phyloP scores from a whole-genome alignment of 2,113 vertebrate genomes.

The Tamias sibiricus region DNA sequence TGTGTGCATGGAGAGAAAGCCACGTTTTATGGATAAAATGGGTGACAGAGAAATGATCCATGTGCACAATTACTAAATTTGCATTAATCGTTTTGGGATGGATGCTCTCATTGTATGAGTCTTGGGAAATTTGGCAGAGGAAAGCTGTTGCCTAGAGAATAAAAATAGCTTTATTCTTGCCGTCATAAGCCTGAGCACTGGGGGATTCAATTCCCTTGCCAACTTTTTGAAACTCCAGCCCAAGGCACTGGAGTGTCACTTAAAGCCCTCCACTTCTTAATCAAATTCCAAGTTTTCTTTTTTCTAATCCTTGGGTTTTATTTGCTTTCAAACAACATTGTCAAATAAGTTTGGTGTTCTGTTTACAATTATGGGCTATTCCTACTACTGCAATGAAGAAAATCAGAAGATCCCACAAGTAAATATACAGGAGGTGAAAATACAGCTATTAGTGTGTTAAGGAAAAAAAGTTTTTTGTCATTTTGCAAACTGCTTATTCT shows the following conservation, averaged over 20 bases:
- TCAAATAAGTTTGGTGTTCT: not conserved
- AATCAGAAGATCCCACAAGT: slow-evolving; percentile 30
- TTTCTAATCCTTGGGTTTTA: slow-evolving; percentile 31
- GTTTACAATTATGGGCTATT: not conserved
- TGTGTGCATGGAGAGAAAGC: slow-evolving; percentile 59
- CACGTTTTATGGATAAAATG: slow-evolving; percentile 66
- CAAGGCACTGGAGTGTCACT: slow-evolving; percentile 64
- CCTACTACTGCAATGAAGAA: not conserved
- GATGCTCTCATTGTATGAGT: slow-evolving; percentile 78
- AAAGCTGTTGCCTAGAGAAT: slow-evolving; percentile 76
- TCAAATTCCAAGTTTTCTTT: slow-evolving; percentile 48
- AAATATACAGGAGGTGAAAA: slow-evolving; percentile 39
- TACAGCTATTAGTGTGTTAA: not conserved
- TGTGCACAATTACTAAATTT: slow-evolving; percentile 82
- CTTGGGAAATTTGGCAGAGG: slow-evolving; percentile 75
- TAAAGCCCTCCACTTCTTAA: slow-evolving; percentile 72
- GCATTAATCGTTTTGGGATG: slow-evolving; percentile 80
- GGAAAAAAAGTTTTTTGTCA: not conserved
- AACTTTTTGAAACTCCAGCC: slow-evolving; percentile 74
- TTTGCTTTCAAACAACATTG: slow-evolving; percentile 33
- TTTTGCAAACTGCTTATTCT: not conserved
- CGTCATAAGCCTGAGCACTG: slow-evolving; percentile 39
- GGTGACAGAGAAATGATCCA: slow-evolving; percentile 78
- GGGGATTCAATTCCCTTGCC: slow-evolving; percentile 73
- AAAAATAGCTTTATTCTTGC: slow-evolving; percentile 79